A percentile compares a stretch with the other conserved stretches of the same genome.
Conservation (phyloP, 2,113 vertebrate species). For the Origma solitaria region DNA sequence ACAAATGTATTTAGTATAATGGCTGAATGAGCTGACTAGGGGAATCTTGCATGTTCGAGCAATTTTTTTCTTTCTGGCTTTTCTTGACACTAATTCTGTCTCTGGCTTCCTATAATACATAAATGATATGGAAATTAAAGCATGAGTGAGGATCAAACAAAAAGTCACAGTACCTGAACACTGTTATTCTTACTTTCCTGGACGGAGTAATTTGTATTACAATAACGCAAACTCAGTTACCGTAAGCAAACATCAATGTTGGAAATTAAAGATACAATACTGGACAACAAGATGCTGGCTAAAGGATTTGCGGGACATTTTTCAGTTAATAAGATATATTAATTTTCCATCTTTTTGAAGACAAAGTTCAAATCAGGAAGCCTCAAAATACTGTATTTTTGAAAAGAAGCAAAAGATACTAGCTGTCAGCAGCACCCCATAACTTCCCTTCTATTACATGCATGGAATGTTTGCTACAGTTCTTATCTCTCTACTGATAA, state of each 20-base stretch:
- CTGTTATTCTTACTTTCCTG: slow-evolving; percentile 20
- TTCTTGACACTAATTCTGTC: slow-evolving; percentile 53
- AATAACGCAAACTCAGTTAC: slow-evolving; percentile 2
- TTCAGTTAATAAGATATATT: background rate
- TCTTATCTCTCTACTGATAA: background rate
- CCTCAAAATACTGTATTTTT: background rate
- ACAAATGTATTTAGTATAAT: slow-evolving; percentile 33
- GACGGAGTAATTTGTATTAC: slow-evolving; percentile 4
- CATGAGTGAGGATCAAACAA: slow-evolving; percentile 39
- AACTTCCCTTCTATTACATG: background rate
- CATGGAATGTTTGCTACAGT: background rate
- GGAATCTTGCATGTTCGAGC: background rate
- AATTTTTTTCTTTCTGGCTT: slow-evolving; percentile 20
- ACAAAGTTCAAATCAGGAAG: background rate
- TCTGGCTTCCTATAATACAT: slow-evolving; percentile 38
- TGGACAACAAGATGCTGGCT: background rate
- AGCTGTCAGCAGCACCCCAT: background rate
- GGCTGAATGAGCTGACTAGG: slow-evolving; percentile 37
- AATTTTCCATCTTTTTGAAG: background rate
- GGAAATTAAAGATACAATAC: background rate
- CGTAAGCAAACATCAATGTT: background rate
- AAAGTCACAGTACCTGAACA: slow-evolving; percentile 11
- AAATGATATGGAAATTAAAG: slow-evolving; percentile 55
- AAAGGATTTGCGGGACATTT: background rate
- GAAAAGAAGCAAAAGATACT: background rate